Evolutionary conservation across 2,113 vertebrate genomes (phyloP).

Genomic region (Pitta sordida): DNA sequence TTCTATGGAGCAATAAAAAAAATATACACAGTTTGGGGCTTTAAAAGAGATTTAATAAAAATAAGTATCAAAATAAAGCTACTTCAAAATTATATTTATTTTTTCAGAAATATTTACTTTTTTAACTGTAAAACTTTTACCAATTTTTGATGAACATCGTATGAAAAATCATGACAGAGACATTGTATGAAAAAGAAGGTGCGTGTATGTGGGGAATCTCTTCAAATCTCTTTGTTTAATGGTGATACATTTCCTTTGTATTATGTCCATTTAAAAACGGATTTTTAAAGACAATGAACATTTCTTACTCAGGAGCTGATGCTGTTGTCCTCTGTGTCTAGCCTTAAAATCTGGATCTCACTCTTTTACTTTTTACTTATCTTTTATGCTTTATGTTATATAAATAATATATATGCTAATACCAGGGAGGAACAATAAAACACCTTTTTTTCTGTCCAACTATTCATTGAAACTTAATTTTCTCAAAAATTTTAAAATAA

Average conservation of each 20-base stretch:
- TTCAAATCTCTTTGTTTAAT: not conserved
- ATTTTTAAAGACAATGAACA: not conserved
- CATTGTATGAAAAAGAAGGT: not conserved
- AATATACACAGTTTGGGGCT: not conserved
- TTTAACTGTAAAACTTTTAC: not conserved
- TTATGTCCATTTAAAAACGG: not conserved
- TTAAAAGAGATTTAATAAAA: slow-evolving; percentile 12
- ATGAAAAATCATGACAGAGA: not conserved
- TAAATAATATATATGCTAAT: not conserved
- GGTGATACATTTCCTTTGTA: not conserved
- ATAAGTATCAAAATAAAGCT: not conserved
- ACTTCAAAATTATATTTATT: not conserved
- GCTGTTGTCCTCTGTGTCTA: not conserved
- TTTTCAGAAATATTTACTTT: not conserved
- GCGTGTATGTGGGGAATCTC: accelerated
- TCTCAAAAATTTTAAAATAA: not conserved
- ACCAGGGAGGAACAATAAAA: not conserved
- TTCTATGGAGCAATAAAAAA: slow-evolving; percentile 9
- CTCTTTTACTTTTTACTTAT: not conserved
- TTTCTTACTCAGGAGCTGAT: not conserved
- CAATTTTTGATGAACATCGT: not conserved
- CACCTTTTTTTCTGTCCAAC: not conserved
- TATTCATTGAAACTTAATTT: not conserved
- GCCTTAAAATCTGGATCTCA: not conserved
- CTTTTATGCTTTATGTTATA: not conserved